Conservation (phyloP, 2,797 vertebrate species). For the Rhinoraja longicauda region DNA sequence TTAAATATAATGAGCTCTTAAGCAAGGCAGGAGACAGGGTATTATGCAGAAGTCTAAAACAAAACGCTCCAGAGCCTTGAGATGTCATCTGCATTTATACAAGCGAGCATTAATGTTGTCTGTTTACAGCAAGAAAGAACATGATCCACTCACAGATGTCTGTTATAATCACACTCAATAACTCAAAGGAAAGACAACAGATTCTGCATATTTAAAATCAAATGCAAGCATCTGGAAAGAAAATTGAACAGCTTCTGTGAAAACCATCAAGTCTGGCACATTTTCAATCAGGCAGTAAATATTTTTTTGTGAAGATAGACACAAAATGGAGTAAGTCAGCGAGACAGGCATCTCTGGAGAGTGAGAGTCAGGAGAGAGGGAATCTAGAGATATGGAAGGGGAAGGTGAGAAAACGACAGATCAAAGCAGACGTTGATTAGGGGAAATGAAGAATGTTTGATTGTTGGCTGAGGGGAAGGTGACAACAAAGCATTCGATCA, state of each 20-base stretch:
- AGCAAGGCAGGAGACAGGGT: background rate
- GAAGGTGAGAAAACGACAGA: no score
- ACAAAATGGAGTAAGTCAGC: no score
- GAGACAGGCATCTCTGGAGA: no score
- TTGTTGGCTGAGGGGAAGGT: no score
- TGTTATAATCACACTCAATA: background rate
- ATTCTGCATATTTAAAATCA: constrained; percentile 3
- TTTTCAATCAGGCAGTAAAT: background rate
- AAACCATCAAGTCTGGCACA: constrained; percentile 2
- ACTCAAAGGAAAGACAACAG: constrained; percentile 4
- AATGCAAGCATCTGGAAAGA: constrained; percentile 21
- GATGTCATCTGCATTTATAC: background rate
- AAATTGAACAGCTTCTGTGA: constrained; percentile 3
- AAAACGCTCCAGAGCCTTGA: background rate
- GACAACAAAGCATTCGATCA: no score
- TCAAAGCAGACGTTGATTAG: no score
- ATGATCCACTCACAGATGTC: background rate
- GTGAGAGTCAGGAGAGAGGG: no score
- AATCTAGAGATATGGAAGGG: no score
- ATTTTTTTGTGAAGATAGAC: background rate
- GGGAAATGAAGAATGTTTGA: no score
- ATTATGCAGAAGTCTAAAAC: background rate
- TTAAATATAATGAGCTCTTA: background rate
- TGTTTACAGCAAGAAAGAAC: constrained; percentile 13
- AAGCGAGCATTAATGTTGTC: background rate